Conservation (phyloP, 2,888 invertebrate species). For the Limnephilus auricula region DNA sequence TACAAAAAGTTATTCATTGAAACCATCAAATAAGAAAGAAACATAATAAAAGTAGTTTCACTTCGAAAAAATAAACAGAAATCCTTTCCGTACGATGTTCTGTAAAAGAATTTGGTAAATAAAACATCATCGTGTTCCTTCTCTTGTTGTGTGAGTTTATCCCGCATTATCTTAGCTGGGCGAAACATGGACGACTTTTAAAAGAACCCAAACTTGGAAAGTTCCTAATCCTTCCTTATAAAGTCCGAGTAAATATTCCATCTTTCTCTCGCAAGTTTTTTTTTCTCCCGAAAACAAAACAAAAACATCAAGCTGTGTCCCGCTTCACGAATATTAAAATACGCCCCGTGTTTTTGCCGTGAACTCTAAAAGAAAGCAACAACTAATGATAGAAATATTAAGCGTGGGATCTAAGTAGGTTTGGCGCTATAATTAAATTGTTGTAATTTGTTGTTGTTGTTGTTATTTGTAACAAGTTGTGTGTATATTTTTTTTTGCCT, state of each 20-base stretch:
- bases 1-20: background rate
- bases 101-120: conserved; percentile 17
- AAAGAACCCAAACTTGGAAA: conserved; percentile 40
- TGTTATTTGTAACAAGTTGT: too few species aligned
- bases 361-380: background rate
- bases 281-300: conserved; percentile 17
- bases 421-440: background rate
- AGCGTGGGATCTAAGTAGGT: background rate
- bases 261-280: conserved; percentile 37
- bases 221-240: conserved; percentile 39
- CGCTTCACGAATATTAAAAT: conserved; percentile 29
- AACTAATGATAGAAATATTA: background rate
- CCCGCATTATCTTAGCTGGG: conserved; percentile 40
- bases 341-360: background rate
- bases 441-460: too few species aligned
- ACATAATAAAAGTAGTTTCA: background rate
- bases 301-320: conserved; percentile 15
- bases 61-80: background rate
- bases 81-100: background rate
- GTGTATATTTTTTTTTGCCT: too few species aligned
- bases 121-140: conserved; percentile 28
- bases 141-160: conserved; percentile 11
- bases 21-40: background rate
- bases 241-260: conserved; percentile 39
- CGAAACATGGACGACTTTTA: conserved; percentile 23